These are phyloP conservation scores for Procambarus virginalis DNA, from an alignment of 1,140 invertebrate species.

Conservation along the genomic window DNA sequence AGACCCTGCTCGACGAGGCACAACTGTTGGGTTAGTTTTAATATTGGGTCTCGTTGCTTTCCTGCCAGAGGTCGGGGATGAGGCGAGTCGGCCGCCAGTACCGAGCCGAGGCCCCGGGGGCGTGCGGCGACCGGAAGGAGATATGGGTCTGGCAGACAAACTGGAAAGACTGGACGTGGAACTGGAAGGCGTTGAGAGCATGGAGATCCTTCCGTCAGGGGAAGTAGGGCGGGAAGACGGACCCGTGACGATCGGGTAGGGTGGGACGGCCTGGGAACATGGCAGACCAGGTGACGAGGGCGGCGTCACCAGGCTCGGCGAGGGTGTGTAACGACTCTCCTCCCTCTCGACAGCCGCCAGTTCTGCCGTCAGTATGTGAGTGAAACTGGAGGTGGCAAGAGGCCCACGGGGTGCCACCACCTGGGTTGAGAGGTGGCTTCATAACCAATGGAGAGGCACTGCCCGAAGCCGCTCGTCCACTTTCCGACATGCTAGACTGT, in stretches of 20 bases:
- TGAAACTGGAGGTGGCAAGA: neutral
- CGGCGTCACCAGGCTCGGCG: conserved; percentile 42
- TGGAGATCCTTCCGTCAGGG: conserved; percentile 53
- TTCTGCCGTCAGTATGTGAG: neutral
- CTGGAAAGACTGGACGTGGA: conserved; percentile 69
- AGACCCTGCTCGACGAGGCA: conserved; percentile 33
- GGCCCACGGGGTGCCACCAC: conserved; percentile 29
- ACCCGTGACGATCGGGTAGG: conserved; percentile 18
- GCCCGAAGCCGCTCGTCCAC: neutral
- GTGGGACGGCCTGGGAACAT: neutral
- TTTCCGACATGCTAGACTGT: neutral
- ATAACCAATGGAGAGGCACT: conserved; percentile 27
- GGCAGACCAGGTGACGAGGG: conserved; percentile 41
- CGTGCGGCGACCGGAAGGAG: conserved; percentile 66
- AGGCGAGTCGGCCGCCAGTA: conserved; percentile 53
- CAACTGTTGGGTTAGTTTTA: conserved; percentile 66
- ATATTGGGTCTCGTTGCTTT: conserved; percentile 65
- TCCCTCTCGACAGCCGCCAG: conserved; percentile 5
- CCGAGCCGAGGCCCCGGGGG: conserved; percentile 68
- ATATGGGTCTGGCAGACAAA: conserved; percentile 63
- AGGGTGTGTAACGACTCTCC: conserved; percentile 19
- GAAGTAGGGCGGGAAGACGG: conserved; percentile 45
- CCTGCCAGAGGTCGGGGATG: conserved; percentile 61
- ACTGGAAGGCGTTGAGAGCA: conserved; percentile 68
- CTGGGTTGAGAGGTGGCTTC: conserved; percentile 53